Base-by-base conservation (phyloP, 1,140 invertebrate species). In the Drosophila orosa region DNA sequence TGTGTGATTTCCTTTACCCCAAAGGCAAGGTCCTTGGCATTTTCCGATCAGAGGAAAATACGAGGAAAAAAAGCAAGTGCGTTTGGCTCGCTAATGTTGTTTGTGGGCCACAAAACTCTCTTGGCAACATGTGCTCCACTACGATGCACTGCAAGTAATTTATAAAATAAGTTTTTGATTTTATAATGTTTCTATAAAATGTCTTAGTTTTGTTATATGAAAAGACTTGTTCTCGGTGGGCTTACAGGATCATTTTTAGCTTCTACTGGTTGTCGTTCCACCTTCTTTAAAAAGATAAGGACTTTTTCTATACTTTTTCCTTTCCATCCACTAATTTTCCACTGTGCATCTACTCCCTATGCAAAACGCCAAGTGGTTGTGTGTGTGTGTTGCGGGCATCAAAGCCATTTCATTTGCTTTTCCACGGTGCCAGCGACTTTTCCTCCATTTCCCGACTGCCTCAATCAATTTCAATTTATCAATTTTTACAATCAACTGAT, bases 381-480 rank as follows among this genome's bases (percentile, higher is more conserved):
- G 42, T 58, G 54, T 35, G 31, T 78, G 58, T 59, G 31, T 35
- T 24, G 55, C 31, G 45, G 56, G 52, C 80, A 58, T 73, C 61
- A 83, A 84, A 84, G 76, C 22, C 74, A 50, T 85, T 76, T 57
- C 44, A 54, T 74, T 73, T 54, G 31, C 50, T 71, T 78, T 66
- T 29, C 50, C 60, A 44, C 56, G 58, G 24, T 63, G 44, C 47
- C 45, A 58, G 29, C 42, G 72, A 37, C 47, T 56, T 52, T 60
- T 59, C 25, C 57, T 60, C 22, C 31, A 48, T 50, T 47, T 66
- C 31, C 72, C 33, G 47, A 45, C 72, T 82, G 79, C 83, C 85
- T 89, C 85, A 89, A 90, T 89, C 84, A 89, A 89, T 89, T 89
- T 89, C 84, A 89, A 89, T 89, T 89, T 89, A 89, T 89, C 84